A percentile compares a stretch with the other conserved stretches of the same genome.
Conservation (phyloP, 2,888 invertebrate genomes). For the Cremastobaeus sp. region DNA sequence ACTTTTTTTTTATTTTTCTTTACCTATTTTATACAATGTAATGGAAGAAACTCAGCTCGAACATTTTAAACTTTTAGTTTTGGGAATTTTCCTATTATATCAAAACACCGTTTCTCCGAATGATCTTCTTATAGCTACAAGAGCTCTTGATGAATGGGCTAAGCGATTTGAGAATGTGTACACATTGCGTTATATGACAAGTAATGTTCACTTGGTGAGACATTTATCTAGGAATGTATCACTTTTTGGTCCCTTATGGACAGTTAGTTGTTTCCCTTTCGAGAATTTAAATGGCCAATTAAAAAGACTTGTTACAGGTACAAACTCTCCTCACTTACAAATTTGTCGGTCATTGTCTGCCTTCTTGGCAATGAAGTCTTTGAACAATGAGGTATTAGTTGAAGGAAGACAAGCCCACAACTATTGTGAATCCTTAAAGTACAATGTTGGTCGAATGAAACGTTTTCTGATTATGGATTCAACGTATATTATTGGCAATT, state of each 20-base stretch:
- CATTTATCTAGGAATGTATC: background rate
- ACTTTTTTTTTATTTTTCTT: constrained; percentile 58
- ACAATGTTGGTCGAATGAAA: constrained; percentile 25
- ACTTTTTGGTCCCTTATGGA: background rate
- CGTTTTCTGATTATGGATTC: constrained; percentile 1
- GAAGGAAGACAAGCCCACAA: constrained; percentile 3
- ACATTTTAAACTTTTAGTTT: constrained; percentile 46
- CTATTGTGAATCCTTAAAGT: constrained; percentile 3
- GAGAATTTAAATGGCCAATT: background rate
- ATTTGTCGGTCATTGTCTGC: constrained; percentile 25
- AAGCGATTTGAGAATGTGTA: constrained; percentile 54
- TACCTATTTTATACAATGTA: constrained; percentile 58
- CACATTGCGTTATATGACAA: constrained; percentile 7
- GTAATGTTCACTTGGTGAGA: background rate
- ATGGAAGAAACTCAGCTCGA: constrained; percentile 54
- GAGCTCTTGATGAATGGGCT: constrained; percentile 46
- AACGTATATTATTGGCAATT: constrained; percentile 14
- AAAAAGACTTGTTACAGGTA: background rate
- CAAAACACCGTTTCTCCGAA: constrained; percentile 44
- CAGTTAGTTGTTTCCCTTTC: background rate
- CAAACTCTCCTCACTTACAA: constrained; percentile 26
- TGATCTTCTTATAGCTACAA: constrained; percentile 33
- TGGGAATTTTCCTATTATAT: constrained; percentile 52
- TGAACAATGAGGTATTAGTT: constrained; percentile 17
- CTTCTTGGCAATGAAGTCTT: constrained; percentile 21